phyloP scores from a whole-genome alignment of 2,797 vertebrate species.

The Tiaroga cobitis region DNA sequence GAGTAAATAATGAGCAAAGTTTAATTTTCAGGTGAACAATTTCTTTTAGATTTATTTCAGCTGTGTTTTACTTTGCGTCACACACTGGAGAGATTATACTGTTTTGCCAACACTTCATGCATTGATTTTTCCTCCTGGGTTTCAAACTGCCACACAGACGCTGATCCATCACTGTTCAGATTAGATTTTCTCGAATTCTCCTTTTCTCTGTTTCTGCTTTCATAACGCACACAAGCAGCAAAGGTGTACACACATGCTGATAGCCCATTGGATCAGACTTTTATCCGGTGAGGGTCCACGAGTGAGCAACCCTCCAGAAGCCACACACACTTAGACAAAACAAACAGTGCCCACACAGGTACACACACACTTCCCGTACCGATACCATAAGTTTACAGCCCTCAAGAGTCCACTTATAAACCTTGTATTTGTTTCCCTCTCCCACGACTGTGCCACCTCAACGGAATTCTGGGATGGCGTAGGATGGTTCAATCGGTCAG shows the following conservation, averaged over 20 bases:
- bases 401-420: constrained; percentile 29
- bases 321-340: constrained; percentile 9
- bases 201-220: constrained; percentile 28
- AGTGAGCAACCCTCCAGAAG: constrained; percentile 5
- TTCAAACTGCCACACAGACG: constrained; percentile 5
- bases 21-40: neutral
- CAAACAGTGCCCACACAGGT: constrained; percentile 22
- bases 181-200: constrained; percentile 49
- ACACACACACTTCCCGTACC: neutral
- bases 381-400: neutral
- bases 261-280: constrained; percentile 24
- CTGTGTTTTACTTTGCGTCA: neutral
- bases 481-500: constrained; percentile 32
- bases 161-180: constrained; percentile 39
- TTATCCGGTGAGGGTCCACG: neutral
- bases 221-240: neutral
- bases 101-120: neutral
- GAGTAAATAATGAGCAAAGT: neutral
- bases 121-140: neutral
- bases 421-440: constrained; percentile 34
- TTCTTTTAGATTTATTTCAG: neutral
- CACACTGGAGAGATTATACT: neutral
- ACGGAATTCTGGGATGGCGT: constrained; percentile 42
- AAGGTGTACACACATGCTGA: constrained; percentile 13
- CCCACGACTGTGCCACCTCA: constrained; percentile 16